Conservation (phyloP, 2,888 invertebrate genomes). For the Cephus runcator region DNA sequence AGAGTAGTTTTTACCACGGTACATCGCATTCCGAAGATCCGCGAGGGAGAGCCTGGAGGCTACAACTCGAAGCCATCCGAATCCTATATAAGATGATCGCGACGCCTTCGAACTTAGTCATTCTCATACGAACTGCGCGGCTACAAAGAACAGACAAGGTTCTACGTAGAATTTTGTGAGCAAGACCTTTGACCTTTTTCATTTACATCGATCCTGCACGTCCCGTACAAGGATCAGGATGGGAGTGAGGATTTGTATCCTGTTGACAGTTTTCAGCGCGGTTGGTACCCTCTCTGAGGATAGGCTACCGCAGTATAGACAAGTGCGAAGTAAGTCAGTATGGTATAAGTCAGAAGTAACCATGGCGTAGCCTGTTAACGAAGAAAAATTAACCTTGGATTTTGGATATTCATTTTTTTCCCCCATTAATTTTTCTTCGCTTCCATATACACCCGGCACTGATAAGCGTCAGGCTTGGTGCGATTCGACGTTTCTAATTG, state of each 20-base stretch:
- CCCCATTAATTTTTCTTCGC: no score
- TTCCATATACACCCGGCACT: neutral
- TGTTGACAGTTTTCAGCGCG: neutral
- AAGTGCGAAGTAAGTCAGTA: neutral
- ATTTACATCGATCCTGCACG: neutral
- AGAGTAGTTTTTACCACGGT: slow-evolving; percentile 3
- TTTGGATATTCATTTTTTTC: no score
- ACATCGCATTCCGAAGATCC: slow-evolving; percentile 9
- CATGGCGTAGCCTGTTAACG: neutral
- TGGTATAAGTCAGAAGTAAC: no score
- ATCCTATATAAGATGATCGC: slow-evolving; percentile 58
- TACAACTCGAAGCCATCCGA: slow-evolving; percentile 33
- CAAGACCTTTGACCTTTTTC: neutral
- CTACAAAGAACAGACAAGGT: slow-evolving; percentile 27
- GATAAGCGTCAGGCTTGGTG: neutral
- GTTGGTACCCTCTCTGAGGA: neutral
- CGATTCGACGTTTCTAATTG: neutral
- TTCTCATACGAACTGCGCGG: slow-evolving; percentile 45
- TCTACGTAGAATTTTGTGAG: neutral
- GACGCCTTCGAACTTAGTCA: slow-evolving; percentile 49
- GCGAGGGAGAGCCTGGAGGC: slow-evolving; percentile 32
- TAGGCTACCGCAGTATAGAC: neutral
- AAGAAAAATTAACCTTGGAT: neutral
- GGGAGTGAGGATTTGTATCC: slow-evolving; percentile 2
- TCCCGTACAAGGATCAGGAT: neutral